Conservation (phyloP, 2,888 invertebrate genomes). For the Piscicola geometra region DNA sequence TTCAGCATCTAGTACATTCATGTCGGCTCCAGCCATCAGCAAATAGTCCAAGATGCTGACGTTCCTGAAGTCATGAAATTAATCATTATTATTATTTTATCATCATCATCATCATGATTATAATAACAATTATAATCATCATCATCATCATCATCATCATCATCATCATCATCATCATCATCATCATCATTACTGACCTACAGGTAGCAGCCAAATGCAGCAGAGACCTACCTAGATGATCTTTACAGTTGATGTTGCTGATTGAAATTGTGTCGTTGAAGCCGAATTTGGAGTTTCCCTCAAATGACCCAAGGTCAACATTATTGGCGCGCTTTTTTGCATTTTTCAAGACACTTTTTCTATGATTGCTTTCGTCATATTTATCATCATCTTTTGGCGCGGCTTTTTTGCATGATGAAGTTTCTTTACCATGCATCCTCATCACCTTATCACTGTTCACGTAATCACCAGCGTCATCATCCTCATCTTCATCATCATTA, state of each 20-base stretch:
- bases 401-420: too few relatives aligned
- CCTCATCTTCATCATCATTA: background rate
- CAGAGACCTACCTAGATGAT: background rate
- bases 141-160: constrained; percentile 15
- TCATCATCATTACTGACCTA: constrained; percentile 6
- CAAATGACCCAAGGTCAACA: background rate
- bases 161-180: background rate
- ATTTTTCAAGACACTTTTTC: background rate
- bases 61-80: constrained; percentile 57
- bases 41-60: constrained; percentile 64
- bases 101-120: too few relatives aligned
- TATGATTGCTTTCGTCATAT: too few relatives aligned
- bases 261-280: background rate
- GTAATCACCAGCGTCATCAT: too few relatives aligned
- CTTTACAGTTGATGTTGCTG: background rate
- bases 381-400: too few relatives aligned
- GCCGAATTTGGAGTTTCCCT: background rate
- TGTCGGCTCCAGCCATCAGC: constrained; percentile 62
- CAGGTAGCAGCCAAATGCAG: background rate
- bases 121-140: background rate
- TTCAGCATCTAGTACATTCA: constrained; percentile 60
- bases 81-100: too few relatives aligned
- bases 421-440: too few relatives aligned
- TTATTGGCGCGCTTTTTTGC: background rate
- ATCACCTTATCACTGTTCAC: too few relatives aligned